A percentile compares a stretch with the other conserved stretches of the same genome.
Evolutionary conservation across 2,113 vertebrate species (phyloP).

Genomic region (Podarcis raffonei): DNA sequence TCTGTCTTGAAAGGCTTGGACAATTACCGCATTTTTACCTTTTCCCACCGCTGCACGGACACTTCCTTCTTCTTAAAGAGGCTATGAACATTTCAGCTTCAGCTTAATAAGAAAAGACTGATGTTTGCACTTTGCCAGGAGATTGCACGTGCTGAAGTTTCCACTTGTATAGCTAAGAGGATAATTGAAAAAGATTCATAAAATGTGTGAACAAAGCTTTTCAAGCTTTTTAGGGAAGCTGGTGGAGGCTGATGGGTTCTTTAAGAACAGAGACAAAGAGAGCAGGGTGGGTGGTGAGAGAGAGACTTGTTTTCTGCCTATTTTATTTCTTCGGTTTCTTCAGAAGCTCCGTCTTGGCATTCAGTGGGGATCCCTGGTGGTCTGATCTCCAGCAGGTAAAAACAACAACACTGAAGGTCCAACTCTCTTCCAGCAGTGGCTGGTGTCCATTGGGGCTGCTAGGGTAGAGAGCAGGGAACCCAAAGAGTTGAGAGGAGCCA

Average conservation of each 20-base stretch:
- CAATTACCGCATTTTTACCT: conserved; percentile 64
- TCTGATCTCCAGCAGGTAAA: not conserved
- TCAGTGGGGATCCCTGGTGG: not conserved
- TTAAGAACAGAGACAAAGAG: not conserved
- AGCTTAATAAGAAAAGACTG: conserved; percentile 63
- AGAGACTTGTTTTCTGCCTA: not conserved
- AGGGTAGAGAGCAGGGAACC: no score
- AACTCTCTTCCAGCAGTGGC: not conserved
- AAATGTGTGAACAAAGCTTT: conserved; percentile 30
- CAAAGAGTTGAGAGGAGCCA: no score
- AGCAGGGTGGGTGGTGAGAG: not conserved
- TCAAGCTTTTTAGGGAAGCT: conserved; percentile 28
- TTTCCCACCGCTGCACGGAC: conserved; percentile 44
- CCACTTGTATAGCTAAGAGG: conserved; percentile 52
- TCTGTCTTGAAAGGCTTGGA: conserved; percentile 66
- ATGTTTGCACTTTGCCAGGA: conserved; percentile 50
- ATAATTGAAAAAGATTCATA: conserved; percentile 51
- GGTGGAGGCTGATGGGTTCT: conserved; percentile 2
- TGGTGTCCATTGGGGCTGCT: no score
- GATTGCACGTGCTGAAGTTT: conserved; percentile 39
- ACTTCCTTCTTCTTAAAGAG: conserved; percentile 60
- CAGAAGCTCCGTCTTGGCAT: not conserved
- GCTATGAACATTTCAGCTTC: conserved; percentile 63
- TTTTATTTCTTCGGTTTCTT: not conserved
- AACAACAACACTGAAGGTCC: not conserved